Percentiles rank a stretch among this genome's conserved stretches.
Evolutionary conservation across 2,888 invertebrate species (phyloP).

Genomic region (Monochamus alternatus): DNA sequence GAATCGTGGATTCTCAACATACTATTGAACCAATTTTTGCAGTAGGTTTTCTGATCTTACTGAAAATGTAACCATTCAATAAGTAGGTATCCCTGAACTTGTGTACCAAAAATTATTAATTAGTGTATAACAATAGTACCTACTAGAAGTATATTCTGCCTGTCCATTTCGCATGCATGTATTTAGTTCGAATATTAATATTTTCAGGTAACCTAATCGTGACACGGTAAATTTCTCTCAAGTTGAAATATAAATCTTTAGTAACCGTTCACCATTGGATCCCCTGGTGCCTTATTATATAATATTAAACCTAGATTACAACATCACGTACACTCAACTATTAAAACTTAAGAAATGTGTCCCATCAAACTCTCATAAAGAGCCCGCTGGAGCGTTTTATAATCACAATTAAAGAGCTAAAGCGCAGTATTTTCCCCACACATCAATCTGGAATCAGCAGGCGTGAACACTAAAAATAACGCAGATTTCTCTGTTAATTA

Average conservation of each 20-base stretch:
- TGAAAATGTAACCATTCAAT: too few relatives aligned
- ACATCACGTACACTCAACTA: conserved; percentile 29
- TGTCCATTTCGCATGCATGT: too few relatives aligned
- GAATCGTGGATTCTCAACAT: too few relatives aligned
- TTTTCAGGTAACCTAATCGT: too few relatives aligned
- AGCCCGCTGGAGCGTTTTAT: conserved; percentile 56
- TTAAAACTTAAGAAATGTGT: conserved; percentile 49
- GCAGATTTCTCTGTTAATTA: conserved; percentile 67
- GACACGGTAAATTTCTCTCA: too few relatives aligned
- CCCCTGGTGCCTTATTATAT: conserved; percentile 11
- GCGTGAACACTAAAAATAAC: conserved; percentile 65
- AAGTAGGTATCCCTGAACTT: too few relatives aligned
- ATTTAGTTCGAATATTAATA: too few relatives aligned
- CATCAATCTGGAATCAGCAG: conserved; percentile 60
- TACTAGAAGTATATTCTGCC: too few relatives aligned
- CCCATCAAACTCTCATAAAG: conserved; percentile 60
- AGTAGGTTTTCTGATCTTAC: too few relatives aligned
- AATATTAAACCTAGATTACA: conserved; percentile 18
- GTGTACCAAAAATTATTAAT: too few relatives aligned
- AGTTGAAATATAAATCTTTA: not conserved
- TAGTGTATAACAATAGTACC: too few relatives aligned
- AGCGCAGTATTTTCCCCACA: conserved; percentile 56
- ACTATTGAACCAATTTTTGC: too few relatives aligned
- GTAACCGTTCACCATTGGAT: not conserved
- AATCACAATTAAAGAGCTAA: conserved; percentile 57